Conservation (phyloP, 2,797 vertebrate genomes). For the Alca torda region DNA sequence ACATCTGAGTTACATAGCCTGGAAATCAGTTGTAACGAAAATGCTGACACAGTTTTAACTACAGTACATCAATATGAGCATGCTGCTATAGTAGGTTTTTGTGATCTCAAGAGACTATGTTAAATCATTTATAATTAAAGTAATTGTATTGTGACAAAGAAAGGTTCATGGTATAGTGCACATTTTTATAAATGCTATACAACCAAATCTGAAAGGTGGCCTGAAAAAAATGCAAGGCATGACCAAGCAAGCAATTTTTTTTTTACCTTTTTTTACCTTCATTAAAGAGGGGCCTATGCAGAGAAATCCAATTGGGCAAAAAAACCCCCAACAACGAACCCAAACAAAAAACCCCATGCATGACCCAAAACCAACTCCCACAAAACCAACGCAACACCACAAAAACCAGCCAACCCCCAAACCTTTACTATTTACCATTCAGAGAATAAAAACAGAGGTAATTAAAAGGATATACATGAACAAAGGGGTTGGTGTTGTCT, state of each 20-base stretch:
- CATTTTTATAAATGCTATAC: conserved; percentile 30
- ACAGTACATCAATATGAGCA: conserved; percentile 28
- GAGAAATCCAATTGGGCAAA: background rate
- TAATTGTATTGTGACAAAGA: conserved; percentile 53
- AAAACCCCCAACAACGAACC: background rate
- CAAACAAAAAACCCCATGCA: background rate
- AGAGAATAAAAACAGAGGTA: background rate
- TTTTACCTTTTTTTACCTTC: conserved; percentile 13
- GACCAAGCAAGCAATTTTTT: background rate
- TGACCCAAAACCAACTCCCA: background rate
- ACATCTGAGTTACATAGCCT: conserved; percentile 22
- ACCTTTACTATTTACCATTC: background rate
- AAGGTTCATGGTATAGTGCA: conserved; percentile 42
- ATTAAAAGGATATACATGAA: background rate
- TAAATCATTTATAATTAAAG: conserved; percentile 65
- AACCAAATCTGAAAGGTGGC: conserved; percentile 39
- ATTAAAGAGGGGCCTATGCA: background rate
- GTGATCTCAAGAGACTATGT: conserved; percentile 45
- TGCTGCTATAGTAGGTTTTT: conserved; percentile 32
- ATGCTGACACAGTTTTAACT: conserved; percentile 56
- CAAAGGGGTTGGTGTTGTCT: background rate
- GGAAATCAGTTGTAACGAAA: conserved; percentile 55
- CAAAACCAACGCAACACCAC: background rate
- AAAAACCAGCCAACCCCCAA: background rate
- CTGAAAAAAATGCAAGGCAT: conserved; percentile 23